Base-by-base conservation (phyloP, 2,888 invertebrate genomes). In the Dinocampus coccinellae region DNA sequence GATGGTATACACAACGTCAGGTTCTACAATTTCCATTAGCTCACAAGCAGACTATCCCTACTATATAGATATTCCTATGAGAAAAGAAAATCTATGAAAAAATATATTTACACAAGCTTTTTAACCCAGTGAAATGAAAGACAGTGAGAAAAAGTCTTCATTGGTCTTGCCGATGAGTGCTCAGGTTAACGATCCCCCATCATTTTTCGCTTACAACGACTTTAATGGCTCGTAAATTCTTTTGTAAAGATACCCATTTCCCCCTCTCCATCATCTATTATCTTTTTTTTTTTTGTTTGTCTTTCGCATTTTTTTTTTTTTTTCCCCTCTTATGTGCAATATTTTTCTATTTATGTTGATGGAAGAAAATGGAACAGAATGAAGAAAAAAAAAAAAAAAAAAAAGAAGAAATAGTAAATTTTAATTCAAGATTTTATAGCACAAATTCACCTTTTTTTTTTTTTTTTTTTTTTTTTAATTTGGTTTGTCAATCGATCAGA, bases 131-230 rank as follows among this genome's bases (percentile, higher is more conserved):
- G 47, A 7, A 24, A 42, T 22, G 7, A 7, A 16, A 42, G 29
- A 22, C 9, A 42, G 26, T 10, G 22, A 47, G 13, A 60, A n/a
- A 60, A 13, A 66, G 36, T 62, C 55, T 55, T 69, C 62, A 57
- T 55, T 62, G 63, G 62, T 13, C 52, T n/a, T 53, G 29, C 42
- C 42, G 69, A 55, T 69, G 62, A 60, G 58, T 57, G 47, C 62
- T 65, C 69, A 60, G 68, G 74, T 77, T 76, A 76, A 77, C 77
- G 75, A 77, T 75, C 73, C 67, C 69, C 68, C 70, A 66, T 76
- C 72, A 69, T 75, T 77, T 75, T 75, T 67, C 72, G 63, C 69
- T 76, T 69, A 70, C 60, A 42, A 20, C 52, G 69, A 75, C 73
- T 74, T 72, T 75, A 77, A 77, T 73, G 68, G 73, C 67, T 72